Conservation (phyloP, 2,888 invertebrate species). For the Anoplius nigerrimus region DNA sequence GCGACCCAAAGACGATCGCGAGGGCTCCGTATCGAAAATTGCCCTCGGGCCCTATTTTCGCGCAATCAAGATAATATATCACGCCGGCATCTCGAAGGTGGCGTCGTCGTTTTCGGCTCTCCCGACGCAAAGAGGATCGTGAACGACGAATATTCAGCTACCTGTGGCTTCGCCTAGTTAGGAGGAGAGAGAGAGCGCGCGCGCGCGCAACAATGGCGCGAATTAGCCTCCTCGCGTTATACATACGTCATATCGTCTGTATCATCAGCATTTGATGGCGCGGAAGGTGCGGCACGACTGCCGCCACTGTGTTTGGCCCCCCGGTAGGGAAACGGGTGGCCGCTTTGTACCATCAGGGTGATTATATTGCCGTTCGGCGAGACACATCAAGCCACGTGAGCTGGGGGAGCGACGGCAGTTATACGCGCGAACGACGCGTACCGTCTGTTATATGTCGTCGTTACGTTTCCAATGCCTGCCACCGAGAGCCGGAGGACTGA, state of each 20-base stretch:
- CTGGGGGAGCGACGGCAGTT: slow-evolving; percentile 55
- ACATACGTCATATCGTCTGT: slow-evolving; percentile 71
- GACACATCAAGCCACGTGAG: slow-evolving; percentile 64
- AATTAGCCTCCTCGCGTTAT: slow-evolving; percentile 65
- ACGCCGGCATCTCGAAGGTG: too few species aligned
- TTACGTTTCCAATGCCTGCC: slow-evolving; percentile 22
- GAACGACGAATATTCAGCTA: slow-evolving; percentile 48
- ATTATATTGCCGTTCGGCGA: slow-evolving; percentile 71
- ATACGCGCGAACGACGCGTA: slow-evolving; percentile 40
- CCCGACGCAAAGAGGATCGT: slow-evolving; percentile 5
- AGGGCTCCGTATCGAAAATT: background rate
- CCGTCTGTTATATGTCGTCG: slow-evolving; percentile 28
- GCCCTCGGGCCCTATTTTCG: slow-evolving; percentile 9
- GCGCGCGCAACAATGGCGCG: slow-evolving; percentile 64
- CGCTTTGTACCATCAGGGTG: slow-evolving; percentile 74
- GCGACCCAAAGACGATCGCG: background rate
- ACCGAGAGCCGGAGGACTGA: background rate
- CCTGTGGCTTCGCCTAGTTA: slow-evolving; percentile 69
- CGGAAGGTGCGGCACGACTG: slow-evolving; percentile 49
- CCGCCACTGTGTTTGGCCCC: slow-evolving; percentile 53
- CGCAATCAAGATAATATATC: background rate
- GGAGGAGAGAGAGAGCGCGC: too few species aligned
- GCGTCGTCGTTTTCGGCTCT: too few species aligned
- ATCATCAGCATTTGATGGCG: slow-evolving; percentile 73
- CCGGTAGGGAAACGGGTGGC: slow-evolving; percentile 55